Conservation (phyloP, 2,113 vertebrate species). For the Microcebus tavaratra region DNA sequence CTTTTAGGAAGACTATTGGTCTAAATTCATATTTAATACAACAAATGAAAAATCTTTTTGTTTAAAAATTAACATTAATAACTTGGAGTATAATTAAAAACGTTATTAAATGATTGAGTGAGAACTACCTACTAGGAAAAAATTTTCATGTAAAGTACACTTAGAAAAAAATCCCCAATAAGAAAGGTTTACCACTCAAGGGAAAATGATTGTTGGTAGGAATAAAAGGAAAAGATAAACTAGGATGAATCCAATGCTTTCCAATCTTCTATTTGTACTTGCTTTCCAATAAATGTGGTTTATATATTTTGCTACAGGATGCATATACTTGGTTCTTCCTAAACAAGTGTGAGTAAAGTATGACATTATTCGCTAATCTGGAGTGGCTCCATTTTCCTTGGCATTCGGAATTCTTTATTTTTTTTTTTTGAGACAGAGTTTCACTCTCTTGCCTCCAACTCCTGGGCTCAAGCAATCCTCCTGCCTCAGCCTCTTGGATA, state of each 20-base stretch:
- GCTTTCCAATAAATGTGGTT: neutral
- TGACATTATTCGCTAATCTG: neutral
- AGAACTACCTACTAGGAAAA: neutral
- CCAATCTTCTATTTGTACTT: neutral
- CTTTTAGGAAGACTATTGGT: neutral
- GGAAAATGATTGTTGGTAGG: neutral
- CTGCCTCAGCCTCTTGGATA: too few relatives aligned
- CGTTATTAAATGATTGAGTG: neutral
- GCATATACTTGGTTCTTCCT: neutral
- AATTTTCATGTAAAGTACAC: neutral
- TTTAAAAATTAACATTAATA: neutral
- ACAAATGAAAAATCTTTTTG: neutral
- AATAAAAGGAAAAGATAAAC: neutral
- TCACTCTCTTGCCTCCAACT: too few relatives aligned
- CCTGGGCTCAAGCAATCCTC: too few relatives aligned
- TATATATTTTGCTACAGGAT: neutral
- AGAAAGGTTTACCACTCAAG: neutral
- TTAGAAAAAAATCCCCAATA: neutral
- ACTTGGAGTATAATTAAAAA: neutral
- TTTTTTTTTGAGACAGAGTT: too few relatives aligned
- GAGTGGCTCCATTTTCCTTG: neutral
- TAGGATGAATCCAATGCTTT: neutral
- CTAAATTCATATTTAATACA: neutral
- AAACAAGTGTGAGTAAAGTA: neutral
- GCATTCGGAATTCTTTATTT: neutral